Percentiles rank a stretch among this genome's conserved stretches.
phyloP scores from a whole-genome alignment of 2,797 vertebrate species.

The Anomalospiza imberbis region DNA sequence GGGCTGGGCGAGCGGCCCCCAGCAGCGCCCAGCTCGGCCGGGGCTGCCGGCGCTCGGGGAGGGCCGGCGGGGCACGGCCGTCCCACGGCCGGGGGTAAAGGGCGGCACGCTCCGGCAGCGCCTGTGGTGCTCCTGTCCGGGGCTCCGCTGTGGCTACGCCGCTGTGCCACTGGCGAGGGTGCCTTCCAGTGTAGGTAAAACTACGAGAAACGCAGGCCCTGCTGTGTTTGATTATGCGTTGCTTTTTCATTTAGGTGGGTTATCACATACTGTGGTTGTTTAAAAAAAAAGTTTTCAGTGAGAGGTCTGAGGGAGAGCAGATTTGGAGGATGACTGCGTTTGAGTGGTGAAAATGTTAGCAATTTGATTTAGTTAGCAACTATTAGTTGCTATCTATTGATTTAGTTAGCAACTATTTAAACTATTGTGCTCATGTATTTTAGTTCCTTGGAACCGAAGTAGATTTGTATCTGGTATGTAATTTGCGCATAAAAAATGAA shows the following conservation, averaged over 20 bases:
- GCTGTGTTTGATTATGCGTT: not conserved
- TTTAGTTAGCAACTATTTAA: not conserved
- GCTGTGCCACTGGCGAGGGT: fast-evolving
- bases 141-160: fast-evolving
- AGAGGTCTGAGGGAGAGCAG: not conserved
- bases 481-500: not conserved
- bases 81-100: not conserved
- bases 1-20: not conserved
- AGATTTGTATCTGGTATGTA: not conserved
- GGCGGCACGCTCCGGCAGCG: not conserved
- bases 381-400: too few species aligned
- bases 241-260: not conserved
- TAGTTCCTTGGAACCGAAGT: not conserved
- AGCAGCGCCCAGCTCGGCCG: too few species aligned
- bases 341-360: not conserved
- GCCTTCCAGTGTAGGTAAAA: fast-evolving
- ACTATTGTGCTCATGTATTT: fast-evolving
- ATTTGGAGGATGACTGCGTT: not conserved
- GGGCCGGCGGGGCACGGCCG: not conserved
- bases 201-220: not conserved
- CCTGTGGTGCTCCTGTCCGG: not conserved
- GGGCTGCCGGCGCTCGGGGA: not conserved
- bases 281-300: not conserved
- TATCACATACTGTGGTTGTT: fast-evolving
- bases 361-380: not conserved